phyloP scores from a whole-genome alignment of 2,888 invertebrate genomes.

The Entomobrya proxima region DNA sequence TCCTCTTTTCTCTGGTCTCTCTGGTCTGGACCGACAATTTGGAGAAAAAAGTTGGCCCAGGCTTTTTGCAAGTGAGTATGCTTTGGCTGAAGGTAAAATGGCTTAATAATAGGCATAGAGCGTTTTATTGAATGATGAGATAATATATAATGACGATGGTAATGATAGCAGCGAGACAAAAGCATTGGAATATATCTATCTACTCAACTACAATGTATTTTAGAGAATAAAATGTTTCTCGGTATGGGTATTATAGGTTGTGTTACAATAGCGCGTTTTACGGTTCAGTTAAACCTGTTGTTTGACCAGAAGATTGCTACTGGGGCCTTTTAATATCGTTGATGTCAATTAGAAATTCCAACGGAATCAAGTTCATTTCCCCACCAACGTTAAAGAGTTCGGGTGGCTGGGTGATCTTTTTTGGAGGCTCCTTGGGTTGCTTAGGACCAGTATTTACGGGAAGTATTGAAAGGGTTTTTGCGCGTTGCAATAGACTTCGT shows the following conservation, averaged over 20 bases:
- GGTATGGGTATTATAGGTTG: too few species aligned
- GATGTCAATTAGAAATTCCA: conserved; percentile 75
- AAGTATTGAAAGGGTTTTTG: conserved; percentile 75
- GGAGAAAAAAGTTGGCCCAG: not conserved
- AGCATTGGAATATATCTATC: not conserved
- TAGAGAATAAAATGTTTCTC: too few species aligned
- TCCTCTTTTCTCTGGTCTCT: not conserved
- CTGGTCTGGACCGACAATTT: not conserved
- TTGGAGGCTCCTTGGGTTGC: conserved; percentile 61
- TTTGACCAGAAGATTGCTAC: conserved; percentile 11
- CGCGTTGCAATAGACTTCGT: conserved; percentile 73
- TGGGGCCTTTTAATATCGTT: conserved; percentile 71
- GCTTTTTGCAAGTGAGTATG: not conserved
- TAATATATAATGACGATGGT: not conserved
- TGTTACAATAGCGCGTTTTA: not conserved
- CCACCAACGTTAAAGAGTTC: conserved; percentile 76
- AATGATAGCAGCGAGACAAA: not conserved
- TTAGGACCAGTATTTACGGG: conserved; percentile 70
- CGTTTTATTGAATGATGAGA: not conserved
- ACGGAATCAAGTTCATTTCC: conserved; percentile 75
- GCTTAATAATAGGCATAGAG: conserved; percentile 20
- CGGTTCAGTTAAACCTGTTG: not conserved
- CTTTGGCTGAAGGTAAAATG: not conserved
- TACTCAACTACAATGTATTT: too few species aligned
- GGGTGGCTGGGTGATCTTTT: conserved; percentile 67